Evolutionary conservation across 1,140 invertebrate genomes (phyloP).

Genomic region (Augochlora pura): DNA sequence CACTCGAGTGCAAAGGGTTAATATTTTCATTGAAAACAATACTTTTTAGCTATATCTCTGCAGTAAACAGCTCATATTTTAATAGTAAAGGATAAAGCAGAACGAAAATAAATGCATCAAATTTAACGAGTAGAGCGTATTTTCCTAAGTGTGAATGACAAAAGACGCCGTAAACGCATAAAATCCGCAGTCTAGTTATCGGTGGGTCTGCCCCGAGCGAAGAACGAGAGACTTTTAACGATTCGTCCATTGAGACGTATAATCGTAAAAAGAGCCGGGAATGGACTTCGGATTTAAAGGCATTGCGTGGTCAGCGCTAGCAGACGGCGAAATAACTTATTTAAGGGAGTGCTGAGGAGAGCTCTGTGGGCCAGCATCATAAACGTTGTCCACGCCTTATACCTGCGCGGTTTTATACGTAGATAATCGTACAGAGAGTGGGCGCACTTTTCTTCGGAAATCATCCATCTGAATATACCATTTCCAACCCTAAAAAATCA

Average conservation of each 20-base stretch:
- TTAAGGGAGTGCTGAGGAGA: conserved; percentile 32
- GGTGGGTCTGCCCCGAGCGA: not conserved
- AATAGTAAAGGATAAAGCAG: too few relatives aligned
- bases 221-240: conserved; percentile 16
- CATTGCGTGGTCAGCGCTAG: conserved; percentile 27
- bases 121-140: too few relatives aligned
- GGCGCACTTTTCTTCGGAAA: too few relatives aligned
- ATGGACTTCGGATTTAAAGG: not conserved
- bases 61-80: too few relatives aligned
- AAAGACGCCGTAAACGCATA: not conserved
- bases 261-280: conserved; percentile 48
- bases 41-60: too few relatives aligned
- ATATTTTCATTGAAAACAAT: too few relatives aligned
- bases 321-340: conserved; percentile 44
- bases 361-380: not conserved
- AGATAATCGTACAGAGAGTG: too few relatives aligned
- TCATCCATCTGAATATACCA: too few relatives aligned
- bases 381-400: conserved; percentile 17
- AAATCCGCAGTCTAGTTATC: not conserved
- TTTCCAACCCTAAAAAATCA: too few relatives aligned
- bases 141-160: too few relatives aligned
- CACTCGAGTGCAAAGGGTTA: too few relatives aligned
- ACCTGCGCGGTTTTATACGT: conserved; percentile 1
- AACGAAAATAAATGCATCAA: too few relatives aligned
- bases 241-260: conserved; percentile 34